Evolutionary conservation across 1,140 invertebrate species (phyloP).

Genomic region (Frieseomelitta varia): DNA sequence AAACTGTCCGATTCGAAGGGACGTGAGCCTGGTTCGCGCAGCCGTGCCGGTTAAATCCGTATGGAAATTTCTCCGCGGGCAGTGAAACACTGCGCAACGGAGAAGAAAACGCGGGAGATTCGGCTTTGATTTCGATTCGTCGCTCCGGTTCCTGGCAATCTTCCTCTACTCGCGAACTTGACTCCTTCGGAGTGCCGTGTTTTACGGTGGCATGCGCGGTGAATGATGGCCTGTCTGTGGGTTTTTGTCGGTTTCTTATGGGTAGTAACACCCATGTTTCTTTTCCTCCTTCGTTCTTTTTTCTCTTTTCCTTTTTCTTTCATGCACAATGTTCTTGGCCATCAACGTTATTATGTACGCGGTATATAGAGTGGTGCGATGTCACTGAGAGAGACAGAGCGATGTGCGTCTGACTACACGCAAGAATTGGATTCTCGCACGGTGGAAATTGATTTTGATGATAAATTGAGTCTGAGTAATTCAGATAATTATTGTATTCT

Average conservation of each 20-base stretch:
- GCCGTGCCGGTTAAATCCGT: slow-evolving; percentile 18
- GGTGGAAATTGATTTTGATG: too few species aligned
- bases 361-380: too few species aligned
- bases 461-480: too few species aligned
- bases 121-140: slow-evolving; percentile 19
- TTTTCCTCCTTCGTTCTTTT: too few species aligned
- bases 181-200: background rate
- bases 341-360: too few species aligned
- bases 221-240: background rate
- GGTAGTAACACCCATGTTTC: background rate
- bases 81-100: slow-evolving; percentile 7
- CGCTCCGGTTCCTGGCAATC: background rate
- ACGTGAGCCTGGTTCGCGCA: slow-evolving; percentile 1
- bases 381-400: too few species aligned
- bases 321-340: too few species aligned
- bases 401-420: too few species aligned
- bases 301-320: too few species aligned
- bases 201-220: background rate
- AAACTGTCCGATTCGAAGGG: slow-evolving; percentile 36
- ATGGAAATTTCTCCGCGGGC: slow-evolving; percentile 38
- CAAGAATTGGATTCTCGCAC: too few species aligned
- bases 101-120: background rate
- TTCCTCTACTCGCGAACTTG: background rate
- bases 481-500: too few species aligned
- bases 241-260: background rate